phyloP scores from a whole-genome alignment of 2,888 invertebrate species.

The Thalpophila matura region DNA sequence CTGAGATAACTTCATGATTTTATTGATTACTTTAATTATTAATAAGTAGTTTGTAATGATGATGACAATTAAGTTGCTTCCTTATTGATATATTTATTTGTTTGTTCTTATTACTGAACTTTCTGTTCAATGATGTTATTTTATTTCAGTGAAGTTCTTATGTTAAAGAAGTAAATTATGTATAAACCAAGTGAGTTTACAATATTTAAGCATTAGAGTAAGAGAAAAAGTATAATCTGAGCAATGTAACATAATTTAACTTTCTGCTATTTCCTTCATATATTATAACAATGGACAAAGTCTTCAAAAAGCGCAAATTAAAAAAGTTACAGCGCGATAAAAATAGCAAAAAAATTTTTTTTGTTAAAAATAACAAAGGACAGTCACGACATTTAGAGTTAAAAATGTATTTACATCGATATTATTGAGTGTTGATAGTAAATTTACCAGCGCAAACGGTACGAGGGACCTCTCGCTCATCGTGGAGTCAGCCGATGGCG shows the following conservation, averaged over 20 bases:
- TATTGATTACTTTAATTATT: background rate
- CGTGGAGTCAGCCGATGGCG: conserved; percentile 89
- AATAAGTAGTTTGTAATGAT: background rate
- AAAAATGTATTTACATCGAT: conserved; percentile 85
- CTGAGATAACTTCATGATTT: conserved; percentile 8
- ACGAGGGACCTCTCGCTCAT: conserved; percentile 89
- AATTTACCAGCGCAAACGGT: conserved; percentile 90
- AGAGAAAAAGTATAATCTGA: no score
- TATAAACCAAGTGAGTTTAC: no score
- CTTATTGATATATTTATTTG: no score
- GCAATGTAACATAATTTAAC: no score
- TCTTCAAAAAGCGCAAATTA: conserved; percentile 53
- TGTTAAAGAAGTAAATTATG: no score
- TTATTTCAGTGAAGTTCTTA: no score
- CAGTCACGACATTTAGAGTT: conserved; percentile 63
- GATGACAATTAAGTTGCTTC: background rate
- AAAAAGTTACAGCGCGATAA: conserved; percentile 37
- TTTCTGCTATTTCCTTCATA: no score
- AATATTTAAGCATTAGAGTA: no score
- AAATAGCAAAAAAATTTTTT: conserved; percentile 12
- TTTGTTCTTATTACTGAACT: no score
- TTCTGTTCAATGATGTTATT: no score
- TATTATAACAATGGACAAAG: conserved; percentile 60
- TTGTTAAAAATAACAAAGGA: conserved; percentile 36
- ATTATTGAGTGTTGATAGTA: conserved; percentile 85